Evolutionary conservation across 2,797 vertebrate genomes (phyloP), one percentile per base, ranked within the genome.

Genomic region (Peromyscus eremicus): DNA sequence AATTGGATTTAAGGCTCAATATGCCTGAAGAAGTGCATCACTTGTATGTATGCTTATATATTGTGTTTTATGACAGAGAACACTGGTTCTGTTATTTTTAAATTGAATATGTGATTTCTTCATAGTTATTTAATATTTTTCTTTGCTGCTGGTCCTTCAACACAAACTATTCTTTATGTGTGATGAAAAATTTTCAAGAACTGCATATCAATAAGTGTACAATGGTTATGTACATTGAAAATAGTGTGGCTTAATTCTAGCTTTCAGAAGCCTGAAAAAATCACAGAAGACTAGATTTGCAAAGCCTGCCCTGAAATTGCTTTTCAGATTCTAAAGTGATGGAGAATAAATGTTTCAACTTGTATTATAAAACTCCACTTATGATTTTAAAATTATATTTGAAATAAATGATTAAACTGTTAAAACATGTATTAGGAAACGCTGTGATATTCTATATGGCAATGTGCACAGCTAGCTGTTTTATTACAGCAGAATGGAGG

Each of bases 371-470:
- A 97, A 97, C 70, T 89, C 96, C 76, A 90, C 86, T 97, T 95
- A 97, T 95, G 95, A 97, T 93, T 98, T 80, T 91, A 96, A 97
- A 76, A 71, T 71, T 93, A 96, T 68, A 96, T 79, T 97, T 98
- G 97, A 98, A 98, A 96, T 97, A 94, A 96, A 94, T 62, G 82
- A 91, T 98, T 91, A 95, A 97, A 96, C 52, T 89, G 29, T 62
- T 76, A 62, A 89, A 62, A 76, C 37, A 62, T 43, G 40, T 25
- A 10, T 13, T 76, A 52, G 5, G 27, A 34, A 90, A 94, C 37
- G 21, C 34, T 71, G 55, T 77, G 32, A 76, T 77, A 77, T 32
- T 94, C 77, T 92, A 32, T 10, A 34, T 71, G 37, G 4, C 40
- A n/a, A 14, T 34, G 8, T 85, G 37, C 19, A 2, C 40, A 70